Evolutionary conservation across 2,113 vertebrate genomes (phyloP).

Genomic region (Sander lucioperca): DNA sequence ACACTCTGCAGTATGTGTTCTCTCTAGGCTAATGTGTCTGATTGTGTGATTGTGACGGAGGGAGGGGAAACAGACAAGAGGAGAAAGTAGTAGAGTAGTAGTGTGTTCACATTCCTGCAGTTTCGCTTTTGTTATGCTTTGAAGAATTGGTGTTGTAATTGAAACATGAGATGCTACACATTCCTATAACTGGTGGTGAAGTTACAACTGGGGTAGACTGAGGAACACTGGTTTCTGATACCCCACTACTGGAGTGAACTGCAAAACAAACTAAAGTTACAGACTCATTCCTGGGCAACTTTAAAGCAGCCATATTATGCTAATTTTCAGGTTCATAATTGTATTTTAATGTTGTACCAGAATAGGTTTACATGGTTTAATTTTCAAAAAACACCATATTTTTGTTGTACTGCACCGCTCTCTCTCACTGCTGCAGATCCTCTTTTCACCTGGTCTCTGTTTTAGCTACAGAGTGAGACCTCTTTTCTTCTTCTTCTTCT

Average conservation of each 20-base stretch:
- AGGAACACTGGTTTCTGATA: not conserved
- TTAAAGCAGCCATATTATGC: no score
- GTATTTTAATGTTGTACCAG: no score
- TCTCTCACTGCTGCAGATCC: no score
- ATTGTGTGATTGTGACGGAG: slow-evolving; percentile 33
- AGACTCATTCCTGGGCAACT: not conserved
- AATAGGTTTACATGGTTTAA: no score
- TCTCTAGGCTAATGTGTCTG: slow-evolving; percentile 19
- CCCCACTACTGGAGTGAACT: not conserved
- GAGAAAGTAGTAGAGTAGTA: slow-evolving; percentile 14
- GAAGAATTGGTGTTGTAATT: not conserved
- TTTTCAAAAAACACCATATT: no score
- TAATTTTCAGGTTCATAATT: no score
- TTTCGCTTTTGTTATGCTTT: slow-evolving; percentile 5
- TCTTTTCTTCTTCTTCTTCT: no score
- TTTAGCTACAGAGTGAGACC: no score
- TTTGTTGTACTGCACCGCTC: no score
- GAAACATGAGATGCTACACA: slow-evolving; percentile 7
- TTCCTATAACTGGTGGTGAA: not conserved
- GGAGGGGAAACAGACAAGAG: slow-evolving; percentile 10
- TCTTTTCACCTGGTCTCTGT: no score
- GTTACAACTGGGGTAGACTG: not conserved
- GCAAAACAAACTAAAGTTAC: not conserved
- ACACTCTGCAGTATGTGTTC: slow-evolving; percentile 8
- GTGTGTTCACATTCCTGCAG: slow-evolving; percentile 30